Percentiles rank a stretch among this genome's conserved stretches.
These are phyloP conservation scores for Apamea monoglypha DNA, from an alignment of 2,888 invertebrate species.

Conservation along the genomic window DNA sequence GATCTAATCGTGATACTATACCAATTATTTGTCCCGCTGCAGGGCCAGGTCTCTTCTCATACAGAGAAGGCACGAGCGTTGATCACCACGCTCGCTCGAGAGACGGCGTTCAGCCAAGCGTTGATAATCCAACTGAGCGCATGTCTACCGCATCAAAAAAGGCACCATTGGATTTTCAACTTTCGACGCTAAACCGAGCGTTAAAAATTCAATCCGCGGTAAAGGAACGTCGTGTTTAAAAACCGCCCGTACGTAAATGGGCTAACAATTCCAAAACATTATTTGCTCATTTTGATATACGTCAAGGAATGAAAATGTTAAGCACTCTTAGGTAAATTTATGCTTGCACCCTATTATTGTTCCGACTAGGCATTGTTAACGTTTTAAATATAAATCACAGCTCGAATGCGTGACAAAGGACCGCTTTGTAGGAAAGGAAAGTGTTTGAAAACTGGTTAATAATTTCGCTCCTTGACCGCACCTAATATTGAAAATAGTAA, in stretches of 20 bases:
- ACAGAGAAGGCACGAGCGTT: neutral
- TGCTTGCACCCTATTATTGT: neutral
- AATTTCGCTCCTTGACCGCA: neutral
- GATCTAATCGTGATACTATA: neutral
- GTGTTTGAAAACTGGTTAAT: neutral
- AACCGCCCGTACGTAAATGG: too few relatives aligned
- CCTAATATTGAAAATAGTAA: neutral
- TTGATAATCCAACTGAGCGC: too few relatives aligned
- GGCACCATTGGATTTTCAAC: too few relatives aligned
- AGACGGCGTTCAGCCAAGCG: neutral
- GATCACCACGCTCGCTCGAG: neutral
- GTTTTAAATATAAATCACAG: neutral
- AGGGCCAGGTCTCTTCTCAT: neutral
- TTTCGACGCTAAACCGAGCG: too few relatives aligned
- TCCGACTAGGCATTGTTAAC: neutral
- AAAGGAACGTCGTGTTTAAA: too few relatives aligned
- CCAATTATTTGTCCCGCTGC: too few relatives aligned
- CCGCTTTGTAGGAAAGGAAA: neutral
- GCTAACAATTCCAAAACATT: neutral
- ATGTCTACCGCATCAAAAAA: too few relatives aligned
- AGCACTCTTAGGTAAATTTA: neutral
- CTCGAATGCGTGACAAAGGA: neutral
- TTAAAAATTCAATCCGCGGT: too few relatives aligned
- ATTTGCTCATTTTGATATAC: neutral
- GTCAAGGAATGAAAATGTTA: neutral